Evolutionary conservation across 2,888 invertebrate species (phyloP), one percentile per base, ranked within the genome.

Genomic region (Melanotus villosus): DNA sequence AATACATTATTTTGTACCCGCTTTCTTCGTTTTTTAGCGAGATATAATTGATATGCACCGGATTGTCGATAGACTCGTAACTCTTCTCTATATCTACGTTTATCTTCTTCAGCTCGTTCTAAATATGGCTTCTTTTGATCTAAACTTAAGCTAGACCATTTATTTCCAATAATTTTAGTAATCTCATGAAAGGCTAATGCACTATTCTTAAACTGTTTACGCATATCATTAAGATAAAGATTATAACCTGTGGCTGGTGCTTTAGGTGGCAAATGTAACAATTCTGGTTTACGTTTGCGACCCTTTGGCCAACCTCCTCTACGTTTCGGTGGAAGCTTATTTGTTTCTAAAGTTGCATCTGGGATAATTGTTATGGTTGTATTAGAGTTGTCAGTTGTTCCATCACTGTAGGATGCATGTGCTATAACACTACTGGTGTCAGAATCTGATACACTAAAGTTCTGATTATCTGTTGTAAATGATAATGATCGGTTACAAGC

Each of bases 261-360:
- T 79, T 88, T 87, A 0, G 89, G 89, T 0, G 87, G 86, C 38
- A 86, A 81, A 77, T 86, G 84, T 36, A 87, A 79, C 47, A 85
- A 70, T 70, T 86, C 86, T 10, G 86, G 86, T 78, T 89, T 89
- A 23, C 89, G 79, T 79, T 88, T 89, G 62, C 88, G 84, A 0
- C 89, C 89, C 80, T 89, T 89, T 1, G 89, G 89, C 89, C 89
- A 89, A 0, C 89, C 89, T 68, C 89, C 88, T 76, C 87, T 83
- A 57, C 85, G 83, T 80, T 88, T 88, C 21, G 76, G 70, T 52
- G 80, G 81, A 30, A 69, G 60, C 54, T 76, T 79, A 45, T 71
- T 70, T 2, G 62, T 70, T 32, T 74, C 73, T n/a, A 70, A n/a
- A 4, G 47, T 10, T 2, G 26, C 23, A 19, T 43, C 36, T 32